These are phyloP conservation scores for Liparis tanakae DNA, from an alignment of 2,797 vertebrate genomes.

Conservation along the genomic window DNA sequence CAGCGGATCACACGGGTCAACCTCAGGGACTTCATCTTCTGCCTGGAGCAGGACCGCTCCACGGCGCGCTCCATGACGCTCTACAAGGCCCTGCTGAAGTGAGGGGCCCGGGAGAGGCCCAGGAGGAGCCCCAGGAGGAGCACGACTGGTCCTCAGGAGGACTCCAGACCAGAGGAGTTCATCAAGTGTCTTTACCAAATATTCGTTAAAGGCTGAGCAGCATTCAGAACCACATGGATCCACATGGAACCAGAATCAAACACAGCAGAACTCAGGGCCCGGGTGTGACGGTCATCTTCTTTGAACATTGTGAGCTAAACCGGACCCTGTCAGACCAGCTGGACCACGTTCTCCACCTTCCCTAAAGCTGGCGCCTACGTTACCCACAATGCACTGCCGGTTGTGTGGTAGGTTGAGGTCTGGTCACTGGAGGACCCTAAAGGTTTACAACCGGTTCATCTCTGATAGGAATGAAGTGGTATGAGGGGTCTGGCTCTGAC, in stretches of 20 bases:
- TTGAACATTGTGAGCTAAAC: too few species aligned
- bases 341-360: not conserved
- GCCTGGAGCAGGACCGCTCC: slow-evolving; percentile 86
- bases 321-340: not conserved
- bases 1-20: slow-evolving; percentile 87
- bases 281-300: too few species aligned
- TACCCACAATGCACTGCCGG: not conserved
- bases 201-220: too few species aligned
- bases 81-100: slow-evolving; percentile 88
- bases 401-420: not conserved
- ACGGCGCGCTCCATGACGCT: slow-evolving; percentile 83
- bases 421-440: not conserved
- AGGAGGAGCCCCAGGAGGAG: not conserved
- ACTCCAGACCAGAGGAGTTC: not conserved
- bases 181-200: too few species aligned
- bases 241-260: too few species aligned
- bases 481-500: too few species aligned
- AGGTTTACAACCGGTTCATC: too few species aligned
- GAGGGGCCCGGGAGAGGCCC: slow-evolving; percentile 47
- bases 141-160: not conserved
- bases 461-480: too few species aligned
- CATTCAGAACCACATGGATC: too few species aligned
- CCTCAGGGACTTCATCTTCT: slow-evolving; percentile 91
- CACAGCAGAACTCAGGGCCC: too few species aligned
- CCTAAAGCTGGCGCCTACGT: not conserved